Conservation (phyloP, 2,797 vertebrate genomes). For the Dallia pectoralis region DNA sequence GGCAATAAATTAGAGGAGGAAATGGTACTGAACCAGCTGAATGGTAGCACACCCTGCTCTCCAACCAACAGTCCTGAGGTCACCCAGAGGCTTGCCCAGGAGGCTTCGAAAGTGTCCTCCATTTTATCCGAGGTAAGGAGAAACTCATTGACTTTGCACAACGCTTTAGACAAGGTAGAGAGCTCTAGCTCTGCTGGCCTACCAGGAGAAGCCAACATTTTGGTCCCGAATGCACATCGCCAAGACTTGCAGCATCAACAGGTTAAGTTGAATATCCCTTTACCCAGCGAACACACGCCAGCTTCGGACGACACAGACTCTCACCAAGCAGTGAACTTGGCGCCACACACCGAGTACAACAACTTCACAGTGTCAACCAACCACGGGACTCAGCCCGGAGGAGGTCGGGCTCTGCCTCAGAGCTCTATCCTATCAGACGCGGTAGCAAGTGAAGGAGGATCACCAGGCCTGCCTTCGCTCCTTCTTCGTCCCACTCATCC, state of each 20-base stretch:
- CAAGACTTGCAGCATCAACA: slow-evolving; percentile 45
- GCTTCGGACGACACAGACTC: slow-evolving; percentile 55
- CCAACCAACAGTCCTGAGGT: slow-evolving; percentile 68
- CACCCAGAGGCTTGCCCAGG: slow-evolving; percentile 62
- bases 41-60: slow-evolving; percentile 66
- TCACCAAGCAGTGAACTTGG: slow-evolving; percentile 54
- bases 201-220: slow-evolving; percentile 35
- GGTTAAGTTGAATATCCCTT: slow-evolving; percentile 78
- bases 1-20: slow-evolving; percentile 64
- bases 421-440: slow-evolving; percentile 30
- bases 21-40: slow-evolving; percentile 71
- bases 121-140: slow-evolving; percentile 61
- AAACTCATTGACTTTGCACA: slow-evolving; percentile 55
- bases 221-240: slow-evolving; percentile 57
- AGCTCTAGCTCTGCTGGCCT: slow-evolving; percentile 28
- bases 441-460: slow-evolving; percentile 40
- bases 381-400: slow-evolving; percentile 34
- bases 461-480: slow-evolving; percentile 67
- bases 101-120: slow-evolving; percentile 66
- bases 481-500: slow-evolving; percentile 63
- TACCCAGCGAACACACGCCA: slow-evolving; percentile 63
- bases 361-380: slow-evolving; percentile 38
- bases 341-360: slow-evolving; percentile 39
- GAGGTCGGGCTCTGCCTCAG: slow-evolving; percentile 25
- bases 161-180: slow-evolving; percentile 49